A percentile compares a stretch with the other conserved stretches of the same genome.
phyloP scores from a whole-genome alignment of 2,888 invertebrate species.

The Catotricha subobsoleta region DNA sequence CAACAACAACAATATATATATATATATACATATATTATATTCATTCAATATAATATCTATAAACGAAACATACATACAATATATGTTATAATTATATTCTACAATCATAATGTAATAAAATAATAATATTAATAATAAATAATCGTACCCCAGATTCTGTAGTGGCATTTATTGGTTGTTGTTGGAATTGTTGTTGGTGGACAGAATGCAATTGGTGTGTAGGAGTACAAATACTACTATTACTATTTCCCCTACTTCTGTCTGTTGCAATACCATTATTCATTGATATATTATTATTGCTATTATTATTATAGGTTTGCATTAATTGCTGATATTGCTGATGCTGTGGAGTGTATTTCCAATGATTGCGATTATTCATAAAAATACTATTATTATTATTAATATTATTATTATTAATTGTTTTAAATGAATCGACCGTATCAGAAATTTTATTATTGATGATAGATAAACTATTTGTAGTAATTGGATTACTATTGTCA shows the following conservation, averaged over 20 bases:
- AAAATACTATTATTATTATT: too few relatives aligned
- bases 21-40: neutral
- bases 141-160: conserved; percentile 5
- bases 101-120: neutral
- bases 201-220: too few relatives aligned
- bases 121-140: neutral
- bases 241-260: too few relatives aligned
- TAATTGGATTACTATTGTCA: conserved; percentile 3
- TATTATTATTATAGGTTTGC: too few relatives aligned
- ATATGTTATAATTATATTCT: too few relatives aligned
- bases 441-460: conserved; percentile 4
- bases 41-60: too few relatives aligned
- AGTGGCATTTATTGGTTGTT: conserved; percentile 1
- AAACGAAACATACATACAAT: too few relatives aligned
- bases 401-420: conserved; percentile 4
- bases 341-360: conserved; percentile 2
- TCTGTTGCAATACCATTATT: too few relatives aligned
- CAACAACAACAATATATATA: neutral
- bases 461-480: conserved; percentile 3
- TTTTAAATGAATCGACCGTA: conserved; percentile 1
- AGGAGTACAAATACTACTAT: too few relatives aligned
- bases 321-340: conserved; percentile 4
- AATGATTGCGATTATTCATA: too few relatives aligned
- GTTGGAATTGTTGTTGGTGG: too few relatives aligned
- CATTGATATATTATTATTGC: too few relatives aligned